These are phyloP conservation scores for Betta splendens DNA, from an alignment of 2,797 vertebrate genomes.

Conservation along the genomic window DNA sequence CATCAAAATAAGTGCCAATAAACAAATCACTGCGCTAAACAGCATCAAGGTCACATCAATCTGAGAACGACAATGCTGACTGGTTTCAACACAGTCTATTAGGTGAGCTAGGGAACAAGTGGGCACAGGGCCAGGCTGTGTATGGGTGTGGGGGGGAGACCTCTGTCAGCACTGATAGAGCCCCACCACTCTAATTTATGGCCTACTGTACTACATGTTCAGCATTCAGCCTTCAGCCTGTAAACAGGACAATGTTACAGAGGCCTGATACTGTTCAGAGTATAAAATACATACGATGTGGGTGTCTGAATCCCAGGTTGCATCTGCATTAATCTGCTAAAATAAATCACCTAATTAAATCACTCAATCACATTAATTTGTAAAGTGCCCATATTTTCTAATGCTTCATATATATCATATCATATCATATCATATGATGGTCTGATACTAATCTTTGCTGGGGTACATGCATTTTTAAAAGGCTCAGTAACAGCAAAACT, in stretches of 20 bases:
- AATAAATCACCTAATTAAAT: constrained; percentile 5
- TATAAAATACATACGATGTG: constrained; percentile 5
- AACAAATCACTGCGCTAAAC: constrained; percentile 83
- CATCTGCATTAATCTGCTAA: neutral
- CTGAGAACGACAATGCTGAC: constrained; percentile 80
- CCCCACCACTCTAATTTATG: constrained; percentile 76
- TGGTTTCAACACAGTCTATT: constrained; percentile 80
- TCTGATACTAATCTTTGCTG: no score
- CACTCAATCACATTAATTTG: no score
- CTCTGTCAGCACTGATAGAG: constrained; percentile 75
- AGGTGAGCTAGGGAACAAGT: constrained; percentile 61
- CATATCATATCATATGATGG: no score
- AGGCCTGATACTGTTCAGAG: constrained; percentile 12
- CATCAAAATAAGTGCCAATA: constrained; percentile 85
- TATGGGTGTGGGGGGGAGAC: constrained; percentile 37
- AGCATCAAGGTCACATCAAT: constrained; percentile 85
- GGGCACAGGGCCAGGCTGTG: constrained; percentile 55
- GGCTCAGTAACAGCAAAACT: no score
- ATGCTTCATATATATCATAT: no score
- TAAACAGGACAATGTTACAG: constrained; percentile 59
- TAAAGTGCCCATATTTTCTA: no score
- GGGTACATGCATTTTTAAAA: no score
- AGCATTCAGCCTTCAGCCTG: constrained; percentile 72
- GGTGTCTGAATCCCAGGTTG: no score
- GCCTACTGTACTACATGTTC: constrained; percentile 66